A percentile compares a stretch with the other conserved stretches of the same genome.
phyloP scores from a whole-genome alignment of 2,797 vertebrate genomes.

The Sebastes variabilis region DNA sequence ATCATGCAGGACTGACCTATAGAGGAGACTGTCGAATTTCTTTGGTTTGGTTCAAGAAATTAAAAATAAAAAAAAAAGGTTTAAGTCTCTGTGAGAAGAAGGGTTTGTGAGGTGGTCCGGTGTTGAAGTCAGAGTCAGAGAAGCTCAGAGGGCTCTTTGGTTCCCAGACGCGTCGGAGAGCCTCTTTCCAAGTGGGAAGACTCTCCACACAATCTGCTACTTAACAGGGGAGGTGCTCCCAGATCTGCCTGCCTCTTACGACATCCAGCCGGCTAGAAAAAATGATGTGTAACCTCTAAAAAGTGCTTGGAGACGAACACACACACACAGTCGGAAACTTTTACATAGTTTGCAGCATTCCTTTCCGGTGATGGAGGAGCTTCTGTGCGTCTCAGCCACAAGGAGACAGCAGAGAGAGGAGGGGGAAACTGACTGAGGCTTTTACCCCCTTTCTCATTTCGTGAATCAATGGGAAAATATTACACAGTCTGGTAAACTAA shows the following conservation, averaged over 20 bases:
- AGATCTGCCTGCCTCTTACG: constrained; percentile 85
- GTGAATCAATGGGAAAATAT: constrained; percentile 65
- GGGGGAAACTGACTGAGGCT: neutral
- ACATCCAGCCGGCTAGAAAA: constrained; percentile 84
- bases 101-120: constrained; percentile 50
- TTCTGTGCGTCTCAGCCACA: constrained; percentile 55
- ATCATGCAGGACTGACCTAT: constrained; percentile 61
- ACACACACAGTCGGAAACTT: constrained; percentile 86
- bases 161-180: constrained; percentile 78
- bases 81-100: constrained; percentile 44
- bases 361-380: constrained; percentile 83
- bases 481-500: constrained; percentile 15
- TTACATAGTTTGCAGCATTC: constrained; percentile 92
- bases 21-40: constrained; percentile 6
- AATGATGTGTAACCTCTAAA: constrained; percentile 82
- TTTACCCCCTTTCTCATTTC: constrained; percentile 11
- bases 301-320: constrained; percentile 38
- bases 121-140: constrained; percentile 32
- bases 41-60: constrained; percentile 9
- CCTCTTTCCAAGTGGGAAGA: constrained; percentile 89
- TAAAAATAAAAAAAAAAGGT: constrained; percentile 14
- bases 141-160: constrained; percentile 48
- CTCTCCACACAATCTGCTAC: constrained; percentile 86
- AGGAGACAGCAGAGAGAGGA: constrained; percentile 15
- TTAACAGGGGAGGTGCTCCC: constrained; percentile 95